Base-by-base conservation (phyloP, 1,140 invertebrate genomes). In the Orchestia grillus region DNA sequence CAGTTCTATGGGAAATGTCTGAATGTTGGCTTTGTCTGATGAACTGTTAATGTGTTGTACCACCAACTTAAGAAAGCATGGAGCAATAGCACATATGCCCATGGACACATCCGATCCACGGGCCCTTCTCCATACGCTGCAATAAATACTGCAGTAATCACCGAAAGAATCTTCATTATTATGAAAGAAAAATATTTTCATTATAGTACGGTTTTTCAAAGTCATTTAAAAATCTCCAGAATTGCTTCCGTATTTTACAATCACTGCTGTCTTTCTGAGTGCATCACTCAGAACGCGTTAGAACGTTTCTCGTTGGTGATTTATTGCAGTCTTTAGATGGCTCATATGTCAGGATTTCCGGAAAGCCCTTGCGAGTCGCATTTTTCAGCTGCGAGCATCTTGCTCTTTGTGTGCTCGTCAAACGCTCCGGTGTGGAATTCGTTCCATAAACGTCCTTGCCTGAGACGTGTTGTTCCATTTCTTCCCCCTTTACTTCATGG, bases 301-400 rank as follows among this genome's bases (percentile, higher is more conserved):
- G 11, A 77, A 77, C 36, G 62, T 77, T 77, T 77, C 62, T 77
- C 62, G 11, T 15, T 77, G 62, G n/a, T 44, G 88, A 90, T 90
- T 90, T 90, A 90, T 90, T 90, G 43, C 88, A 90, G 88, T 44
- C 88, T 42, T 42, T 44, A 44, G 43, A 90, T 42, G 41, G 88
- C 88, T 90, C 88, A 90, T 44, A 90, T 44, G 43, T 90, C 88
- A 90, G 88, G 88, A 90, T 90, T 44, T 90, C 88, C 36, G n/a
- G 88, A 90, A 42, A 44, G 88, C 88, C 88, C 43, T 44, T 90
- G 43, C 43, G 43, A 90, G 43, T 42, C 88, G 88, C 43, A 90
- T 90, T 44, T 41, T 41, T 44, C 88, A 42, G n/a, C 43, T 90
- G 15, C 43, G 87, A 90, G 88, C 88, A 42, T 41, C 88, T 90